phyloP scores from a whole-genome alignment of 2,797 vertebrate genomes.

The Trachurus trachurus region DNA sequence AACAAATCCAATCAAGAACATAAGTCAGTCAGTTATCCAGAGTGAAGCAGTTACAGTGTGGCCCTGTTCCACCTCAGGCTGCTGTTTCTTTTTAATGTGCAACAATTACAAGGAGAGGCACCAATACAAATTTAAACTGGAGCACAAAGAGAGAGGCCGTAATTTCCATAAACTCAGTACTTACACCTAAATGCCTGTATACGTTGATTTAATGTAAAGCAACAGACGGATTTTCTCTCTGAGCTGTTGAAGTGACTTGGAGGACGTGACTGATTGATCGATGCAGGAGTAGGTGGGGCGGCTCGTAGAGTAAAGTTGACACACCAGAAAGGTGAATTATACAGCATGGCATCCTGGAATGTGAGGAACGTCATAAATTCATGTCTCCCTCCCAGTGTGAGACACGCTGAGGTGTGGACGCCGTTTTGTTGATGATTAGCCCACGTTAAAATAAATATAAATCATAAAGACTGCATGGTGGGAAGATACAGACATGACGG shows the following conservation, averaged over 20 bases:
- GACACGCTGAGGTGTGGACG: slow-evolving; percentile 37
- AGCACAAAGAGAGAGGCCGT: background rate
- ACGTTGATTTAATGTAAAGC: background rate
- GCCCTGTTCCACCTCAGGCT: background rate
- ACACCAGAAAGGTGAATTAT: slow-evolving; percentile 55
- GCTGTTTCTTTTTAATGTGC: background rate
- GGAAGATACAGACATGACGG: no score
- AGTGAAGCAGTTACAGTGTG: background rate
- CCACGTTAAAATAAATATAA: background rate
- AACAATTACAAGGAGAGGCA: background rate
- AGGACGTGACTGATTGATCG: slow-evolving; percentile 25
- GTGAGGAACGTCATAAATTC: slow-evolving; percentile 42
- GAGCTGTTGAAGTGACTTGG: slow-evolving; percentile 16
- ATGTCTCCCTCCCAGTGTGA: slow-evolving; percentile 7
- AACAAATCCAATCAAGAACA: background rate
- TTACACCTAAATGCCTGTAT: background rate
- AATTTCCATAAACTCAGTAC: background rate
- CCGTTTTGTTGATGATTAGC: slow-evolving; percentile 47
- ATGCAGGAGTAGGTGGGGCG: slow-evolving; percentile 34
- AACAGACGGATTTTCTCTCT: background rate
- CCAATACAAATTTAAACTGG: background rate
- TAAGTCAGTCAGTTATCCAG: background rate
- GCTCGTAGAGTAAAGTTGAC: slow-evolving; percentile 25
- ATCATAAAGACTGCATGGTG: background rate
- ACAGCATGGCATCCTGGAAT: slow-evolving; percentile 51